phyloP scores from a whole-genome alignment of 2,888 invertebrate genomes.

The Hoplodrina ambigua region DNA sequence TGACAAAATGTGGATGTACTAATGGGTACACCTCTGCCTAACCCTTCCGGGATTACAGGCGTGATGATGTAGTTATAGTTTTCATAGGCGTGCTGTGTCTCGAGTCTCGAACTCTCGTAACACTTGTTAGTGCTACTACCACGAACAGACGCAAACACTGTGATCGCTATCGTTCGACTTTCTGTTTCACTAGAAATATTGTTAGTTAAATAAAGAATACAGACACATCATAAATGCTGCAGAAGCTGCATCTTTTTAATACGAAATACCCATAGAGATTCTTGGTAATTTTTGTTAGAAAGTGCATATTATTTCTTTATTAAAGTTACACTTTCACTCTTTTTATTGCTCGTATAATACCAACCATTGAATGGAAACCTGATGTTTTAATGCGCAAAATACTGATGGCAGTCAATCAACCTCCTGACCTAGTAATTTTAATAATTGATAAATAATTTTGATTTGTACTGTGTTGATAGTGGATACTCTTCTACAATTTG shows the following conservation, averaged over 20 bases:
- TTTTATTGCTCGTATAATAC: slow-evolving; percentile 44
- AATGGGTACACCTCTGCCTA: too few relatives aligned
- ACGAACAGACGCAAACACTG: slow-evolving; percentile 49
- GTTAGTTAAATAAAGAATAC: slow-evolving; percentile 45
- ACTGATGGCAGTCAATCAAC: slow-evolving; percentile 59
- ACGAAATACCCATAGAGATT: slow-evolving; percentile 26
- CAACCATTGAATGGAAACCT: slow-evolving; percentile 40
- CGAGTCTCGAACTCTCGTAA: background rate
- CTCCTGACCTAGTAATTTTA: slow-evolving; percentile 59
- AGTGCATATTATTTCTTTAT: slow-evolving; percentile 58
- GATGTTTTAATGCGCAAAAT: slow-evolving; percentile 45
- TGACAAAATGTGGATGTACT: too few relatives aligned
- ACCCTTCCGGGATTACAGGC: too few relatives aligned
- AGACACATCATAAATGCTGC: slow-evolving; percentile 34
- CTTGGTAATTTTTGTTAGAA: slow-evolving; percentile 66
- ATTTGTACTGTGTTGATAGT: slow-evolving; percentile 19
- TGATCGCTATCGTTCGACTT: slow-evolving; percentile 48
- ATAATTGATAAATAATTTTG: slow-evolving; percentile 52
- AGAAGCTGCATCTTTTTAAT: slow-evolving; percentile 46
- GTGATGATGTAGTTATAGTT: slow-evolving; percentile 14
- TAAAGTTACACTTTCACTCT: slow-evolving; percentile 68
- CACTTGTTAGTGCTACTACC: slow-evolving; percentile 37
- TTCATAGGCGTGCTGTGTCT: slow-evolving; percentile 26
- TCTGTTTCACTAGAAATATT: slow-evolving; percentile 56
- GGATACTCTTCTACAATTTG: slow-evolving; percentile 21